Evolutionary conservation across 1,140 invertebrate species (phyloP), one percentile per base, ranked within the genome.

Genomic region (Nomia melanderi): DNA sequence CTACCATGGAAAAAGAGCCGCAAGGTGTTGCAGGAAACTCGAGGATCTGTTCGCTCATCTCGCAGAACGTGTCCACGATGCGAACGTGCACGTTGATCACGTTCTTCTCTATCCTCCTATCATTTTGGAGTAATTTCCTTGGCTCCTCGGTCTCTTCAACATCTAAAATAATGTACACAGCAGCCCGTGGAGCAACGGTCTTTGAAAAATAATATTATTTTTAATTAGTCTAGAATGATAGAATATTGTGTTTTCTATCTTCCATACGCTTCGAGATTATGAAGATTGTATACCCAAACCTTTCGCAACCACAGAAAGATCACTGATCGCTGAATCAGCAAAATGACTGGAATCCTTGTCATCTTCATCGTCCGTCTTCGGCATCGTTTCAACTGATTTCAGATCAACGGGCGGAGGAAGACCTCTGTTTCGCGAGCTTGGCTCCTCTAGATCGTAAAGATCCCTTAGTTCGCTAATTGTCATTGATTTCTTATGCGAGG

Each of bases 21-120:
- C 78, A 79, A 47, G 78, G 73, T 5, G 78, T 79, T 9, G 39
- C 56, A 1, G 64, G 73, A 8, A 79, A 79, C 39, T 77, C 39
- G 4, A 79, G 33, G 4, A 79, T 79, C 44, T 79, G 78, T 25
- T 79, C 50, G 25, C 78, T 79, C 27, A 79, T 12, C 33, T 79
- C 72, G 57, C 78, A 79, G 7, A 60, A 33, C 2, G 44, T 57
- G 11, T 79, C 73, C 1, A 77, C 57, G 3, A 79, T 79, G 44
- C 56, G 29, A 1, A 33, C 67, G 0, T 14, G n/a, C 1, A 77
- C 17, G 8, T 63, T 23, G 2, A 63, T 72, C 27, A 8, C 11
- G 3, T 63, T 71, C 2, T 63, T 72, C 11, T 41, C 27, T 1
- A 14, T 23, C 17, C 67, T 77, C 14, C 7, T 4, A 0, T 56